phyloP scores from a whole-genome alignment of 2,113 vertebrate species.

The Acinonyx jubatus region DNA sequence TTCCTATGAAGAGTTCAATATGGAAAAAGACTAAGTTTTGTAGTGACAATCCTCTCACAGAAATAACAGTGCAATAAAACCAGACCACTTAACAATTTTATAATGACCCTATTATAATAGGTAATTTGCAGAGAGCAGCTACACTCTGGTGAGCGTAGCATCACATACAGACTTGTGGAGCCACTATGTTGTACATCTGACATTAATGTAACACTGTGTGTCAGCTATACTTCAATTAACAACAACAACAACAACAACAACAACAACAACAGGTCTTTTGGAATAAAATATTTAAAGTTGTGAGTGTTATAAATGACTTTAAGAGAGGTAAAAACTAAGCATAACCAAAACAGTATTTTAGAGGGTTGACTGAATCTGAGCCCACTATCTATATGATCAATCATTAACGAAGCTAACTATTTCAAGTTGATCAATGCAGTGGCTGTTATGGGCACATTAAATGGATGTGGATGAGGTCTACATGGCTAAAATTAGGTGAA shows the following conservation, averaged over 20 bases:
- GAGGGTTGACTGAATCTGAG: not conserved
- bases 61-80: conserved; percentile 45
- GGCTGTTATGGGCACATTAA: not conserved
- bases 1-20: not conserved
- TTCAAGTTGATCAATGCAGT: not conserved
- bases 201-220: not conserved
- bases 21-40: not conserved
- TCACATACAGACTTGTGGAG: not conserved
- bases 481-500: not conserved
- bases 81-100: conserved; percentile 16
- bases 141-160: not conserved
- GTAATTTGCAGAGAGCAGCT: not conserved
- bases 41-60: not conserved
- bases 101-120: conserved; percentile 9
- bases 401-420: not conserved
- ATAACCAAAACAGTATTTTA: not conserved
- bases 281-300: conserved; percentile 25
- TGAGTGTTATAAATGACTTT: not conserved
- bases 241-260: not conserved
- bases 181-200: not conserved
- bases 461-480: not conserved
- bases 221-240: not conserved
- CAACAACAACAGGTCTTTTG: not conserved
- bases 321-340: not conserved
- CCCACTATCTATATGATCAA: not conserved